These are phyloP conservation scores for Chrysomela aeneicollis DNA, from an alignment of 2,888 invertebrate species.

Conservation along the genomic window DNA sequence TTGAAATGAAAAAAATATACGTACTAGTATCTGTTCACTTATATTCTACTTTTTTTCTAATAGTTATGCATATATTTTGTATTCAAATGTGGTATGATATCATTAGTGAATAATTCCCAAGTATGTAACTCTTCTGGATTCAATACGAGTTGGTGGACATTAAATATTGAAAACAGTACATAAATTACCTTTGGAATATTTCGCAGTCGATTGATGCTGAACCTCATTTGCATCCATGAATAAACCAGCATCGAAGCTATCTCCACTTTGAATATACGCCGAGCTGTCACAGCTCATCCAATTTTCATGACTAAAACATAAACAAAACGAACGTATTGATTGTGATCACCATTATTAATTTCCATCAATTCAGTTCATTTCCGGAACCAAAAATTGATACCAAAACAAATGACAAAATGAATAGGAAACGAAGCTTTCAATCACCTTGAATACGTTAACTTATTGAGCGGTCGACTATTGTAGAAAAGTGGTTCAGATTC, in stretches of 20 bases:
- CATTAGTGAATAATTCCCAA: too few relatives aligned
- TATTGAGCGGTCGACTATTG: conserved; percentile 84
- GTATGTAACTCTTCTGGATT: too few relatives aligned
- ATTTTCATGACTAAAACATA: conserved; percentile 63
- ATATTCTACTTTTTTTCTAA: too few relatives aligned
- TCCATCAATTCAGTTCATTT: background rate
- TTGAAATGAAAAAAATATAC: too few relatives aligned
- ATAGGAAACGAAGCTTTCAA: background rate
- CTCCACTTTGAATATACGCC: conserved; percentile 59
- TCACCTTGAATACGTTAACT: conserved; percentile 66
- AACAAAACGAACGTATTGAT: conserved; percentile 8
- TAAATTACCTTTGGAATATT: conserved; percentile 50
- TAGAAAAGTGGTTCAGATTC: conserved; percentile 82
- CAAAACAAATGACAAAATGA: background rate
- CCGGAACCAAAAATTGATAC: background rate
- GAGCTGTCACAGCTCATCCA: conserved; percentile 67
- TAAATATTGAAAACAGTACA: background rate
- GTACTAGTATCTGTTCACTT: too few relatives aligned
- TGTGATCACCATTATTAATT: background rate
- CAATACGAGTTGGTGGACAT: background rate
- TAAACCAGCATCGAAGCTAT: conserved; percentile 58
- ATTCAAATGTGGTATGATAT: too few relatives aligned
- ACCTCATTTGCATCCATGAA: conserved; percentile 60
- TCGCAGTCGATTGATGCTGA: conserved; percentile 50
- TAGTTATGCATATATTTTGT: too few relatives aligned